A percentile compares a stretch with the other conserved stretches of the same genome.
Evolutionary conservation across 2,888 invertebrate species (phyloP).

Genomic region (Leptinotarsa peninsularis): DNA sequence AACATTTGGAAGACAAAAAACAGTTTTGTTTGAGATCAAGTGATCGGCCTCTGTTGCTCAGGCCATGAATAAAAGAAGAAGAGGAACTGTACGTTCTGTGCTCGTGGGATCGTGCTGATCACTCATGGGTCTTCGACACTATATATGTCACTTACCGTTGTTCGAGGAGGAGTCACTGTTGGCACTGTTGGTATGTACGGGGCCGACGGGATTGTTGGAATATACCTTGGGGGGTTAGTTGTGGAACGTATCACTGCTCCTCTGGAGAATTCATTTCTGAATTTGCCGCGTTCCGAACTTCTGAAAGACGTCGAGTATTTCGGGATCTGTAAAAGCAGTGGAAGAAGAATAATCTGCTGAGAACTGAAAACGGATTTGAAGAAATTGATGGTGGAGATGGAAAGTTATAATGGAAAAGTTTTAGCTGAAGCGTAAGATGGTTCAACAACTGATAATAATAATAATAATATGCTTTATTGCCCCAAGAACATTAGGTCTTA

Average conservation of each 20-base stretch:
- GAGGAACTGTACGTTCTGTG: no score
- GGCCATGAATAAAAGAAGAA: no score
- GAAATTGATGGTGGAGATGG: not conserved
- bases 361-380: not conserved
- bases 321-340: slow-evolving; percentile 45
- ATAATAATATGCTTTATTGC: no score
- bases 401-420: no score
- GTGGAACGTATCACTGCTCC: slow-evolving; percentile 64
- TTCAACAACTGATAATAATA: no score
- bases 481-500: no score
- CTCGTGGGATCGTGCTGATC: not conserved
- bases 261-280: slow-evolving; percentile 65
- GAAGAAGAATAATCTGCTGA: not conserved
- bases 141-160: slow-evolving; percentile 52
- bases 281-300: slow-evolving; percentile 71
- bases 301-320: slow-evolving; percentile 62
- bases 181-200: slow-evolving; percentile 75
- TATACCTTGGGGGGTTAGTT: slow-evolving; percentile 72
- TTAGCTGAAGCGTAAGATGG: no score
- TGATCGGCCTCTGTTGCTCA: not conserved
- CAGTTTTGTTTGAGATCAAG: not conserved
- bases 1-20: not conserved
- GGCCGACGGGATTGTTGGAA: slow-evolving; percentile 72
- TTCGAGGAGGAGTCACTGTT: slow-evolving; percentile 52
- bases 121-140: slow-evolving; percentile 17